Conservation (phyloP, 2,113 vertebrate genomes). For the Stictonetta naevosa region DNA sequence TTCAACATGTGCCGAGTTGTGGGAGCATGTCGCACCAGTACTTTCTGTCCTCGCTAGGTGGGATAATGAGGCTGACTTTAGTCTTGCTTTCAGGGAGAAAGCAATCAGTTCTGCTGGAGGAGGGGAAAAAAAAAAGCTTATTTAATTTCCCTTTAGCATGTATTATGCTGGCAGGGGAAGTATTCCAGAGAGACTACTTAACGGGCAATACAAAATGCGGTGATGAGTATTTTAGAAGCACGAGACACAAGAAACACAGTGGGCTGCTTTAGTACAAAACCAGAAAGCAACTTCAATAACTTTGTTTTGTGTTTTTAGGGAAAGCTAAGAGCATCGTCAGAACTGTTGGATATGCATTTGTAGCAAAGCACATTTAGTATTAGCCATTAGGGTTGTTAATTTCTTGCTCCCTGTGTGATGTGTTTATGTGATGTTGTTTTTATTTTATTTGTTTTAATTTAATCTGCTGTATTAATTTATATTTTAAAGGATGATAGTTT, state of each 20-base stretch:
- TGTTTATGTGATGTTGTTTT: too few species aligned
- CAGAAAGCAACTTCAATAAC: background rate
- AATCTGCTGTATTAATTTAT: background rate
- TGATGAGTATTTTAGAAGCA: background rate
- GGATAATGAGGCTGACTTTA: background rate
- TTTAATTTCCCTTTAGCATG: conserved; percentile 1
- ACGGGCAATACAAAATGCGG: background rate
- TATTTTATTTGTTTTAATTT: background rate
- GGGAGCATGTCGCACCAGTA: background rate
- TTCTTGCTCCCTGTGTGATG: background rate
- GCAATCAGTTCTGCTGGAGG: background rate
- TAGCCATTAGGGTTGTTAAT: background rate
- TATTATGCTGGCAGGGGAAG: background rate
- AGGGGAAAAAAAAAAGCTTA: background rate
- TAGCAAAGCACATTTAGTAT: background rate
- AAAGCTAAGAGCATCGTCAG: background rate
- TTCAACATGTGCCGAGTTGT: background rate
- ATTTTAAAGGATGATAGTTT: background rate
- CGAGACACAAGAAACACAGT: background rate
- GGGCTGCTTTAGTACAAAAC: background rate
- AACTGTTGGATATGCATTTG: background rate
- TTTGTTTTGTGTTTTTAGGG: background rate
- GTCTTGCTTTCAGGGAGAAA: background rate
- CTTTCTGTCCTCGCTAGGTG: background rate
- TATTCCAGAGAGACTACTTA: conserved; percentile 22